Evolutionary conservation across 2,113 vertebrate genomes (phyloP), one percentile per base, ranked within the genome.

Genomic region (Nothobranchius furzeri): DNA sequence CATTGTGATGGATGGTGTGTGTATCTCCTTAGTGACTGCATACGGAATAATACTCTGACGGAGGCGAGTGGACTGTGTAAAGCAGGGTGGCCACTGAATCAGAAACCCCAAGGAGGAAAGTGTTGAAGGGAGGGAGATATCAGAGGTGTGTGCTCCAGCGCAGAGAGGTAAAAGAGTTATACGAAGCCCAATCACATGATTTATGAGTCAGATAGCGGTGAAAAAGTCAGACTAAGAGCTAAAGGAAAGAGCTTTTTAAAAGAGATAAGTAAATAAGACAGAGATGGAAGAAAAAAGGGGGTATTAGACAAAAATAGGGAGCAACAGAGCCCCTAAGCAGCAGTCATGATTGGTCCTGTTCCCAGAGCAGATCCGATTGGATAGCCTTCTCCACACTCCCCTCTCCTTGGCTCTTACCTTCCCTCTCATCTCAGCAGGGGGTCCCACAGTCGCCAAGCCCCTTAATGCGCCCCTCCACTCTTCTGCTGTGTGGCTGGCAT

Each of bases 1-100:
- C 95, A 95, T 96, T 94, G 95, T 98, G 96, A 96, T 98, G 93
- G 95, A 97, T 96, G 93, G 89, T 93, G 89, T 90, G 88, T 74
- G 88, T 80, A 87, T 96, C 94, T 95, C 96, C 95, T 95, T 92
- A 92, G 95, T 84, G 84, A 92, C 94, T 94, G 92, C 87, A 79
- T 91, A 73, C 78, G 85, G 93, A 95, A 95, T 95, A 94, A 95
- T 94, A 94, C 96, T 96, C 93, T 90, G 76, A 87, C 78, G 76
- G 69, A 92, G 85, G 86, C 91, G 91, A 87, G 85, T 88, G 91
- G 85, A 90, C 79, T 61, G 84, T 83, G 79, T 46, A 73, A 68
- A 74, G 69, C 70, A 37, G 70, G 77, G 79, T 73, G 79, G 68
- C 75, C 75, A 12, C 55, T 49, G 70, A 79, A 70, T 57, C 52